A percentile compares a stretch with the other conserved stretches of the same genome.
Evolutionary conservation across 2,888 invertebrate genomes (phyloP).

Genomic region (Tetrapedia diversipes): DNA sequence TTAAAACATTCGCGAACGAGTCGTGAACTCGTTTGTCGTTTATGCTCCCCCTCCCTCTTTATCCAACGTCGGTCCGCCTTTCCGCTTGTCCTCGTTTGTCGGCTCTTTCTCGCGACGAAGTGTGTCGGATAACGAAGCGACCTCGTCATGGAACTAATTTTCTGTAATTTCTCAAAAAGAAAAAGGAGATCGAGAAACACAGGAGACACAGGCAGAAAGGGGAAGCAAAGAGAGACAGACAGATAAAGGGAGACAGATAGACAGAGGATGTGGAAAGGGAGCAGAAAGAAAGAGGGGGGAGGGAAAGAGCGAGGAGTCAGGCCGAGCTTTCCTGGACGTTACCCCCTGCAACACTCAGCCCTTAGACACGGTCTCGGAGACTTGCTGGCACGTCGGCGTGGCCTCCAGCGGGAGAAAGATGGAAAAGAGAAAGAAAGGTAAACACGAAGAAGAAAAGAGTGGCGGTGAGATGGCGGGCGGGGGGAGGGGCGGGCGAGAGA

Average conservation of each 20-base stretch:
- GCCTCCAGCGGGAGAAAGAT: conserved; percentile 45
- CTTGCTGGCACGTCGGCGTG: conserved; percentile 64
- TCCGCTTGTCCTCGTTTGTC: conserved; percentile 15
- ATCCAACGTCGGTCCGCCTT: conserved; percentile 36
- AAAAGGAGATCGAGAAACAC: background rate
- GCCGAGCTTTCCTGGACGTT: conserved; percentile 50
- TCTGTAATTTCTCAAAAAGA: conserved; percentile 78
- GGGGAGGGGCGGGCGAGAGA: conserved; percentile 58
- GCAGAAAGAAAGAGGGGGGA: background rate
- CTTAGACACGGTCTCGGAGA: conserved; percentile 46
- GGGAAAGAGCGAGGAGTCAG: conserved; percentile 6
- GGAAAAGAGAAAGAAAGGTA: conserved; percentile 43
- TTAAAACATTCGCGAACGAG: conserved; percentile 76
- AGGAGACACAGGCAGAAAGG: background rate
- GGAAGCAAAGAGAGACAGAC: background rate
- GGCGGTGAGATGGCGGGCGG: conserved; percentile 29
- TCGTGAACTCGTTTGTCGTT: conserved; percentile 76
- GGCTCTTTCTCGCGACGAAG: conserved; percentile 54
- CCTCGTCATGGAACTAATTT: conserved; percentile 78
- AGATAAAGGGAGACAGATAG: background rate
- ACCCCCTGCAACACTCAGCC: conserved; percentile 33
- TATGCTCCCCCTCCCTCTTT: conserved; percentile 49
- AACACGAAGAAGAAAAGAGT: conserved; percentile 47
- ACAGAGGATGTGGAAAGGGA: background rate
- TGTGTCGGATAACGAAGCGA: conserved; percentile 75